A percentile compares a stretch with the other conserved stretches of the same genome.
These are phyloP conservation scores for Eupithecia tripunctaria DNA, from an alignment of 2,888 invertebrate genomes.

Conservation along the genomic window DNA sequence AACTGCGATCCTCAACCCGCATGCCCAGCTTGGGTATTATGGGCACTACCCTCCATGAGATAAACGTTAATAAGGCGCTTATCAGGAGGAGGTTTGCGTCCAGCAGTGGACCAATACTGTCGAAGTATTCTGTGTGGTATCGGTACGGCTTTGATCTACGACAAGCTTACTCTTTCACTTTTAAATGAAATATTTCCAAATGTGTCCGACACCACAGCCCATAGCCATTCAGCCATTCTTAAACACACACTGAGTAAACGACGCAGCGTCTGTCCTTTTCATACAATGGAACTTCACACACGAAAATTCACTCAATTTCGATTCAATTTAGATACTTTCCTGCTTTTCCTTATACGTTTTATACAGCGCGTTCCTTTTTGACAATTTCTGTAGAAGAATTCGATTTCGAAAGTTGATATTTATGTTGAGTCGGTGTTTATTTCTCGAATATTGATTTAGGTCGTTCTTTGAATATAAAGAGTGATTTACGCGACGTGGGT, in stretches of 20 bases:
- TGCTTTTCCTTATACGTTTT: slow-evolving; percentile 44
- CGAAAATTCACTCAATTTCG: slow-evolving; percentile 61
- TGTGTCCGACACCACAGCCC: neutral
- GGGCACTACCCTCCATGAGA: too few species aligned
- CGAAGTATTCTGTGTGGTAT: too few species aligned
- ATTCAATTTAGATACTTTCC: slow-evolving; percentile 68
- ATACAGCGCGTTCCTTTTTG: slow-evolving; percentile 52
- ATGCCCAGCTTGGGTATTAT: too few species aligned
- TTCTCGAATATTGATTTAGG: slow-evolving; percentile 15
- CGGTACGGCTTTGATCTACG: too few species aligned
- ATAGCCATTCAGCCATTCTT: neutral
- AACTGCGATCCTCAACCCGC: too few species aligned
- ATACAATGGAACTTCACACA: slow-evolving; percentile 50
- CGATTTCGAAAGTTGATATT: slow-evolving; percentile 20
- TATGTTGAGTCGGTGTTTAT: slow-evolving; percentile 11
- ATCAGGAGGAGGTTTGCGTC: too few species aligned
- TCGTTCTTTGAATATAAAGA: slow-evolving; percentile 9
- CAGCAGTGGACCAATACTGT: too few species aligned
- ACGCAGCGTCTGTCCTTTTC: slow-evolving; percentile 30
- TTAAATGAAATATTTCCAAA: too few species aligned
- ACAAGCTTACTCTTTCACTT: too few species aligned
- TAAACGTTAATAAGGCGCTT: too few species aligned
- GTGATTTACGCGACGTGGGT: slow-evolving; percentile 11
- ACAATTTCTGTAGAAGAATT: slow-evolving; percentile 28
- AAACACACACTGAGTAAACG: slow-evolving; percentile 19